phyloP scores from a whole-genome alignment of 2,888 invertebrate genomes.

The Balanococcus diminutus region DNA sequence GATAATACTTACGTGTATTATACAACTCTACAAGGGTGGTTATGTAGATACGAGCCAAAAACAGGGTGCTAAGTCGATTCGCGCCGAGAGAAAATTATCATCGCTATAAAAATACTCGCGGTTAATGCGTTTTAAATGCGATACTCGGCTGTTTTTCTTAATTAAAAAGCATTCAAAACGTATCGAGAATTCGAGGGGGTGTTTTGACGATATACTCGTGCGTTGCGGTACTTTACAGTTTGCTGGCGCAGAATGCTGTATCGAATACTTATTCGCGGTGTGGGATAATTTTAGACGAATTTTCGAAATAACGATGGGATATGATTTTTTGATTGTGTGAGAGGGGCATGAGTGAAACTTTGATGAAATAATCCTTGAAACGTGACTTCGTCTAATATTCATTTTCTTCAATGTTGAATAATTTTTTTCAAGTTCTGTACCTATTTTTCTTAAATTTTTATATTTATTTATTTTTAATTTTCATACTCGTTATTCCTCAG shows the following conservation, averaged over 20 bases:
- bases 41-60: not conserved
- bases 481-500: no score
- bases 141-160: conserved; percentile 16
- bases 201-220: not conserved
- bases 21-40: not conserved
- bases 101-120: conserved; percentile 14
- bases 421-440: no score
- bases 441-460: no score
- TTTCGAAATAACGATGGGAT: not conserved
- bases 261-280: not conserved
- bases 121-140: conserved; percentile 35
- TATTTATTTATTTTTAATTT: no score
- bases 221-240: not conserved
- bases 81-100: not conserved
- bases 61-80: conserved; percentile 16
- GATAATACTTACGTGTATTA: not conserved
- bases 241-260: not conserved
- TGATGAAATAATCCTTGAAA: no score
- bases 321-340: no score
- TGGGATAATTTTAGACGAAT: not conserved
- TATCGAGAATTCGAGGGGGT: not conserved
- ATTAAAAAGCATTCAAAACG: conserved; percentile 26
- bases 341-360: no score
- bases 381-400: no score
- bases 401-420: no score